phyloP scores from a whole-genome alignment of 1,140 invertebrate species.

The Macrobrachium nipponense region DNA sequence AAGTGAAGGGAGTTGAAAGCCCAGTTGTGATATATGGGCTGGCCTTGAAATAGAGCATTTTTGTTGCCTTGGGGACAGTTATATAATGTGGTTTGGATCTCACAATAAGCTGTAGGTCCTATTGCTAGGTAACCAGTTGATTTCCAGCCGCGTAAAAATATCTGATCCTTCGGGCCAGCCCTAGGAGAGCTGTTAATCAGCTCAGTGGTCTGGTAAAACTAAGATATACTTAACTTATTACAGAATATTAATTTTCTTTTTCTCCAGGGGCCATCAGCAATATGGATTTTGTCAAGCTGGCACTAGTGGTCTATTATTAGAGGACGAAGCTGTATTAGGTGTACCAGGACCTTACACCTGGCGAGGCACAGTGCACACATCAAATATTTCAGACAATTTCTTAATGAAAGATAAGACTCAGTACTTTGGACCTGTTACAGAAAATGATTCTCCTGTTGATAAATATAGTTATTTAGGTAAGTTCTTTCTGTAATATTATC shows the following conservation, averaged over 20 bases:
- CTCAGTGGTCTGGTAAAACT: no score
- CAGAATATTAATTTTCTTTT: slow-evolving; percentile 14
- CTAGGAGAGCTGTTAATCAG: no score
- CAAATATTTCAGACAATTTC: slow-evolving; percentile 80
- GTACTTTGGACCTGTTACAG: slow-evolving; percentile 79
- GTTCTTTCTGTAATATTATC: slow-evolving; percentile 68
- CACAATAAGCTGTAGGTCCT: no score
- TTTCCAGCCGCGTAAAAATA: no score
- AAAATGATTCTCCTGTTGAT: slow-evolving; percentile 78
- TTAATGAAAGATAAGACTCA: slow-evolving; percentile 81
- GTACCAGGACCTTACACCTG: slow-evolving; percentile 89
- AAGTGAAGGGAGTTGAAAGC: no score
- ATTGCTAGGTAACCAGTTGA: no score
- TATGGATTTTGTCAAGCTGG: slow-evolving; percentile 94
- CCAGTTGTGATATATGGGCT: no score
- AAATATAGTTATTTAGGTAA: slow-evolving; percentile 95
- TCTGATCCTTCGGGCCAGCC: no score
- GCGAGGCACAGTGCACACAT: slow-evolving; percentile 87
- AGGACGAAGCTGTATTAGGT: slow-evolving; percentile 85
- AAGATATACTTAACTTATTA: no score
- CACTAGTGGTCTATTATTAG: slow-evolving; percentile 82
- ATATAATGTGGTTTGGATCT: no score
- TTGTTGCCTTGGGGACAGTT: no score
- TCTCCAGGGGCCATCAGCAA: slow-evolving; percentile 82
- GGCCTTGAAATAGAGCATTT: no score